Base-by-base conservation (phyloP, 2,888 invertebrate genomes). In the Caenorhabditis sinica region DNA sequence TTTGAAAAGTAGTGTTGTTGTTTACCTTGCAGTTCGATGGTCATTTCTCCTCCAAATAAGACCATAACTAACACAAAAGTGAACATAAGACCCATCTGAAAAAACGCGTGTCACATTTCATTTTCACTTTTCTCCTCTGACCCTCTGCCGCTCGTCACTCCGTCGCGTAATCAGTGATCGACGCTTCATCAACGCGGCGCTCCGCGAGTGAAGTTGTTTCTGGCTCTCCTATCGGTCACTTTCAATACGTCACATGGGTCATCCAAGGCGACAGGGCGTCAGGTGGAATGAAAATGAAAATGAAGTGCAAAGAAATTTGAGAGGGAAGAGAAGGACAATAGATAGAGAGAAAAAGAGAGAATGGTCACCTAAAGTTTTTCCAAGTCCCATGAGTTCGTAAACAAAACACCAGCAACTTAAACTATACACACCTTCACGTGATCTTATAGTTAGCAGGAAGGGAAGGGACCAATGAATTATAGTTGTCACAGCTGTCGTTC, bases 231-330 rank as follows among this genome's bases (percentile, higher is more conserved):
- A 20, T 53, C 56, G 56, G 63, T 72, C 65, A 58, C 25, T 33
- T 51, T 40, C 63, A 28, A 36, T 72, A 66, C 80, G 80, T 80
- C 80, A 80, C 65, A 53, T 56, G 80, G 80, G 80, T 80, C 80
- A 80, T 43, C 65, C 43, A 63, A 63, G 30, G 45, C 63, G 28
- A 20, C 25, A 23, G 28, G 20, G 69, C 71, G 71, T 71, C 79
- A 79, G 80, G 80, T 72, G 58, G 17, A 69, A 30, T 80, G 66
- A 20, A 69, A 43, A 36, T n/a, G 23, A 74, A 53, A 75, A 28
- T 36, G 63, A 72, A 66, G 80, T 60, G 80, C 69, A 80, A 43
- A 65, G 71, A 72, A 80, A 80, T 80, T 72, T 43, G 80, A 80
- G 72, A 73, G 80, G 65, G 43, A 66, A 5, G 20, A 13, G 13